These are phyloP conservation scores for Lontra canadensis DNA, from an alignment of 2,113 vertebrate genomes.

Conservation along the genomic window DNA sequence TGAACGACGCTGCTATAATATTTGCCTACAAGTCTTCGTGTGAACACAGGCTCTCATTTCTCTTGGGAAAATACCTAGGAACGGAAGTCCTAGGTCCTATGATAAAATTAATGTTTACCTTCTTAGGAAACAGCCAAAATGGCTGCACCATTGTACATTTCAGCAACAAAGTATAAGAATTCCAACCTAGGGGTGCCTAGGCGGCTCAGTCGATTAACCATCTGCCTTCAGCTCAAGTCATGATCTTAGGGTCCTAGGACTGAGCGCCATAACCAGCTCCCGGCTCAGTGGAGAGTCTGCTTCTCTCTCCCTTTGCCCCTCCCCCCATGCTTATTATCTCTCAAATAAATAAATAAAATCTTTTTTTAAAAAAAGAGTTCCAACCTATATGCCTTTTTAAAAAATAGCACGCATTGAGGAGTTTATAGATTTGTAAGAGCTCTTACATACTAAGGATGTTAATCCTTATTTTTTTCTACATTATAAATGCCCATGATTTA, in stretches of 20 bases:
- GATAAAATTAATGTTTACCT: not conserved
- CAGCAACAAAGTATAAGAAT: not conserved
- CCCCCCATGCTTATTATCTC: not conserved
- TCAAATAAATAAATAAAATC: not conserved
- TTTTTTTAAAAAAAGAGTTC: not conserved
- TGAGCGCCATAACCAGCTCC: not conserved
- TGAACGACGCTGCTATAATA: not conserved
- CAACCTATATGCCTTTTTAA: not conserved
- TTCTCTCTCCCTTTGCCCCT: not conserved
- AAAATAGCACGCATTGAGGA: not conserved
- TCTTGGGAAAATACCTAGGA: not conserved
- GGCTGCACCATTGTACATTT: not conserved
- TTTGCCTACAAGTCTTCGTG: not conserved
- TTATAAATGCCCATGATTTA: not conserved
- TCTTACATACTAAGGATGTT: constrained; percentile 15
- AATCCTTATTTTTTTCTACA: not conserved
- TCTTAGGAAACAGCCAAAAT: not conserved
- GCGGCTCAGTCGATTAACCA: not conserved
- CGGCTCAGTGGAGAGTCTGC: not conserved
- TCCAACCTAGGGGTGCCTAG: not conserved
- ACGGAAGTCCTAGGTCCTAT: not conserved
- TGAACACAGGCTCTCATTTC: not conserved
- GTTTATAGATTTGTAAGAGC: not conserved
- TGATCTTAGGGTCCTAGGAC: not conserved
- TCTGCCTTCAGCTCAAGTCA: not conserved